Evolutionary conservation across 2,797 vertebrate genomes (phyloP).

Genomic region (Lacerta viridis): DNA sequence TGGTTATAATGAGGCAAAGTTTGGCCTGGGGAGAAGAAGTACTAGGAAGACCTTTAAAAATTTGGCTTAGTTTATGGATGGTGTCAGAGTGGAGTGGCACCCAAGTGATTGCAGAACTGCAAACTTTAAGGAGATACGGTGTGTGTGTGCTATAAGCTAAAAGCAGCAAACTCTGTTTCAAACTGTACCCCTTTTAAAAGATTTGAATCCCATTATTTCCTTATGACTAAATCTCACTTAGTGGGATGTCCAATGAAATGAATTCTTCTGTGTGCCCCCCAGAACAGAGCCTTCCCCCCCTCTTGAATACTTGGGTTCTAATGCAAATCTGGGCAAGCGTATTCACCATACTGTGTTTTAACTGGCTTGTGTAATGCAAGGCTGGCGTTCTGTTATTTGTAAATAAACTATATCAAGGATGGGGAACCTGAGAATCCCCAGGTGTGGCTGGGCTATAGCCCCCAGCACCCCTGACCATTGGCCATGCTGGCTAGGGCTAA

Average conservation of each 20-base stretch:
- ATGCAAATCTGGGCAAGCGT: not conserved
- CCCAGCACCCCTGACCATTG: no score
- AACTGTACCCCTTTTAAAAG: conserved; percentile 36
- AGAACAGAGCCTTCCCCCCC: no score
- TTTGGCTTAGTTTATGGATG: no score
- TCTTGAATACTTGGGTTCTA: not conserved
- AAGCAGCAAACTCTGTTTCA: not conserved
- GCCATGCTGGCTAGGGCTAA: not conserved
- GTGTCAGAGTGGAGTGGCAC: not conserved
- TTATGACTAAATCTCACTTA: conserved; percentile 33
- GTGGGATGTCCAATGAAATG: conserved; percentile 32
- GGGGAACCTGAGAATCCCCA: no score
- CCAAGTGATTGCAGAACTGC: not conserved
- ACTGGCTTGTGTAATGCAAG: not conserved
- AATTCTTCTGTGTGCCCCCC: conserved; percentile 8
- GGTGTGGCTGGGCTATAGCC: no score
- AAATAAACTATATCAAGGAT: not conserved
- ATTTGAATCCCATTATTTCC: conserved; percentile 15
- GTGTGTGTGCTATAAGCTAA: not conserved
- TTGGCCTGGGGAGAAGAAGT: not conserved
- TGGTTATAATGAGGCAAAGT: not conserved
- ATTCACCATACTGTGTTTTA: not conserved
- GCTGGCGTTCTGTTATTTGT: not conserved
- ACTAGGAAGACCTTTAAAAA: not conserved
- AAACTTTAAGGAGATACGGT: not conserved